Base-by-base conservation (phyloP, 2,888 invertebrate genomes). In the Cinara cedri region DNA sequence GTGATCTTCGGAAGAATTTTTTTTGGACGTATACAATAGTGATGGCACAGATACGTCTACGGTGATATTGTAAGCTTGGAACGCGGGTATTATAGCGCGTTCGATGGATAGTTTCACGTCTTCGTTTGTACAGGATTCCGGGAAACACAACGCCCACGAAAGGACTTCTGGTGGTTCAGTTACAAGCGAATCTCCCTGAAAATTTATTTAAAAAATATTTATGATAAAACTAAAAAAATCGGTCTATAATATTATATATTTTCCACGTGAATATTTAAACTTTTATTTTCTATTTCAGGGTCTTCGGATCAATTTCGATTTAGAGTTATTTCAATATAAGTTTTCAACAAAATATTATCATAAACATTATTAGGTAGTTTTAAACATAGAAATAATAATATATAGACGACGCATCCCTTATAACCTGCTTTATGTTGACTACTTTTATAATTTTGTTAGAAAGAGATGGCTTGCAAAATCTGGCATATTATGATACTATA, bases 101-200 rank as follows among this genome's bases (percentile, higher is more conserved):
- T 55, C 26, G 9, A 81, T n/a, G 9, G 81, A 66, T 10, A 1
- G 13, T 16, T 49, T 10, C 3, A 81, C 21, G n/a, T 81, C 81
- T 14, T 75, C 46, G 13, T 16, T 14, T 1, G 65, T 76, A 34
- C 81, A 81, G 13, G 81, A 68, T n/a, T 72, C 74, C 10, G 81
- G 81, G 13, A 81, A 42, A 46, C 81, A 81, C 3, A 81, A 21
- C 6, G 76, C 81, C 81, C 81, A 81, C 4, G n/a, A n/a, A n/a
- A 51, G 9, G 1, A 72, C 3, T 11, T 55, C 16, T 42, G 21
- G 3, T 8, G 63, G 51, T 6, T 51, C 42, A 0, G 3, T 3
- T 19, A 21, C 6, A 14, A 16, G 13, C 19, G 44, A 6, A 3
- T 26, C 54, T 24, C 51, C 42, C 74, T 74, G 42, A 9, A 71